Conservation (phyloP, 2,113 vertebrate genomes). For the Embiotoca jacksoni region DNA sequence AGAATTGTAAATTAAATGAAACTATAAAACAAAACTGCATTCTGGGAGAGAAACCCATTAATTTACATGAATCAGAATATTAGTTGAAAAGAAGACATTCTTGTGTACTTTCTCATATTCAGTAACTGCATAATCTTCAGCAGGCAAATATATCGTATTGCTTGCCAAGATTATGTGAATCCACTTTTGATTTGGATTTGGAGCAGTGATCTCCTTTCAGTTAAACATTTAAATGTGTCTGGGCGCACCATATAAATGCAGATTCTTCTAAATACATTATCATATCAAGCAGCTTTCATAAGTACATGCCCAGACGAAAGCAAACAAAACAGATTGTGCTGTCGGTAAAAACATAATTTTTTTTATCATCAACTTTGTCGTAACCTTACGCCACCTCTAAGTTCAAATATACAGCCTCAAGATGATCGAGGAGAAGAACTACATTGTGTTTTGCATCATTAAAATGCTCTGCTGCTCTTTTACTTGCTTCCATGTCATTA, state of each 20-base stretch:
- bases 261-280: background rate
- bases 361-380: slow-evolving; percentile 1
- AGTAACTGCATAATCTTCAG: slow-evolving; percentile 12
- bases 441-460: slow-evolving; percentile 7
- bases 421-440: background rate
- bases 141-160: background rate
- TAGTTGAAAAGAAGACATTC: slow-evolving; percentile 5
- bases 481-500: slow-evolving; percentile 37
- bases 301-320: background rate
- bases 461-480: slow-evolving; percentile 28
- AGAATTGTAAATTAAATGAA: slow-evolving; percentile 12
- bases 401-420: background rate
- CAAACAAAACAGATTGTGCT: slow-evolving; percentile 12
- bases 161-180: background rate
- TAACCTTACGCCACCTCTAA: background rate
- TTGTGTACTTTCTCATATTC: background rate
- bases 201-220: slow-evolving; percentile 2
- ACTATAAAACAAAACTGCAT: slow-evolving; percentile 33
- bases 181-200: slow-evolving; percentile 28
- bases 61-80: slow-evolving; percentile 34
- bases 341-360: background rate
- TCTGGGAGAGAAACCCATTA: slow-evolving; percentile 15
- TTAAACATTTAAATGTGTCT: too few relatives aligned
- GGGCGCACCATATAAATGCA: background rate
- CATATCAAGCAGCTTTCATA: slow-evolving; percentile 15